Evolutionary conservation across 2,888 invertebrate genomes (phyloP).

Genomic region (Druceiella hillmani): DNA sequence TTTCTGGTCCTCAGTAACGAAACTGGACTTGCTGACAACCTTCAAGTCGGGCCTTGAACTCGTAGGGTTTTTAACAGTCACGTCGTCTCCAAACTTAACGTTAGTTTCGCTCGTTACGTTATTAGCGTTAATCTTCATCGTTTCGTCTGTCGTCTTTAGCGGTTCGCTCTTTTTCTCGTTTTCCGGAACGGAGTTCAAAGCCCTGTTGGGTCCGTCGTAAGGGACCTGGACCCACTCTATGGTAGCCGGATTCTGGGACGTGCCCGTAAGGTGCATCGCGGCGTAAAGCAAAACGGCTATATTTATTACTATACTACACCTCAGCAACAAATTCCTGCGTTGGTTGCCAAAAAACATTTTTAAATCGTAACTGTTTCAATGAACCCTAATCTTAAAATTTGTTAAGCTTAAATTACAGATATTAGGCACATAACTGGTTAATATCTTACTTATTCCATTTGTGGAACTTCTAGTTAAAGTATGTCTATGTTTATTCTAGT

Average conservation of each 20-base stretch:
- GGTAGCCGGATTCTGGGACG: constrained; percentile 27
- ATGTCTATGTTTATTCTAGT: too few species aligned
- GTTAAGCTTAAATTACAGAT: too few species aligned
- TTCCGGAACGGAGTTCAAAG: constrained; percentile 34
- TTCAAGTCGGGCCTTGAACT: constrained; percentile 5
- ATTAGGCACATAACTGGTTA: too few species aligned
- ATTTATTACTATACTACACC: constrained; percentile 70
- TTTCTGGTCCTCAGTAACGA: constrained; percentile 34
- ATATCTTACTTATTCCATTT: too few species aligned
- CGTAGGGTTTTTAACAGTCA: too few species aligned
- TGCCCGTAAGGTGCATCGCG: constrained; percentile 56
- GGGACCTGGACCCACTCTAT: constrained; percentile 41
- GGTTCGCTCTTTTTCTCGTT: constrained; percentile 14
- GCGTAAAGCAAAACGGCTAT: constrained; percentile 67
- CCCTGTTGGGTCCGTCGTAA: constrained; percentile 36
- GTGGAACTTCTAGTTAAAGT: too few species aligned
- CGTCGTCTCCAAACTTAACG: too few species aligned
- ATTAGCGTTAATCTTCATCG: constrained; percentile 1
- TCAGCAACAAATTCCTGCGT: constrained; percentile 65
- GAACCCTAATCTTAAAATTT: too few species aligned
- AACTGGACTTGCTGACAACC: constrained; percentile 27
- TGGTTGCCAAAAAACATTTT: constrained; percentile 2
- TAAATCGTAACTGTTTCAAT: too few species aligned
- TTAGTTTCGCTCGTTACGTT: too few species aligned
- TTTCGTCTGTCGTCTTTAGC: constrained; percentile 14